Evolutionary conservation across 2,888 invertebrate genomes (phyloP).

Genomic region (Camptogramma bilineatum): DNA sequence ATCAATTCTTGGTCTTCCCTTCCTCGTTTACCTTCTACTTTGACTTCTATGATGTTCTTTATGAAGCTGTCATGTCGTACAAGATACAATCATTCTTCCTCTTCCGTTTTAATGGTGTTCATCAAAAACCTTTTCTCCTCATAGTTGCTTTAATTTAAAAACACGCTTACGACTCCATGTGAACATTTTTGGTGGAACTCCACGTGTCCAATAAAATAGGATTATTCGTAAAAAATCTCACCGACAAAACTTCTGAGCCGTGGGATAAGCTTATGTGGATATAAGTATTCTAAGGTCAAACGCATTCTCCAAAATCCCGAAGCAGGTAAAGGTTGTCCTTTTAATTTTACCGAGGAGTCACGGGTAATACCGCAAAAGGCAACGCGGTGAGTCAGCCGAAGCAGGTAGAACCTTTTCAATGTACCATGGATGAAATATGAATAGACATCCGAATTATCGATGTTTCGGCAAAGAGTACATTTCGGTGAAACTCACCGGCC

Average conservation of each 20-base stretch:
- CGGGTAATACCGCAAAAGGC: conserved; percentile 58
- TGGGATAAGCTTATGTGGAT: conserved; percentile 31
- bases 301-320: conserved; percentile 22
- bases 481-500: conserved; percentile 30
- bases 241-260: conserved; percentile 19
- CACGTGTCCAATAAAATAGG: conserved; percentile 16
- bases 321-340: conserved; percentile 46
- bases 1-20: too few species aligned
- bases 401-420: conserved; percentile 61
- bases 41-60: too few species aligned
- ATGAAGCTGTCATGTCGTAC: too few species aligned
- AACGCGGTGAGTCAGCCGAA: conserved; percentile 58
- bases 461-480: conserved; percentile 10
- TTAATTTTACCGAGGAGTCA: conserved; percentile 49
- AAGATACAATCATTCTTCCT: too few species aligned
- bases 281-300: conserved; percentile 20
- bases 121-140: too few species aligned
- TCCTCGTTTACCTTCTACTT: too few species aligned
- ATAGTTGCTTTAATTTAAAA: not conserved
- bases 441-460: conserved; percentile 10
- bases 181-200: not conserved
- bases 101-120: too few species aligned
- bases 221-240: conserved; percentile 9
- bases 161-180: not conserved
- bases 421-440: conserved; percentile 25